phyloP scores from a whole-genome alignment of 2,888 invertebrate genomes.

The Cinara cedri region DNA sequence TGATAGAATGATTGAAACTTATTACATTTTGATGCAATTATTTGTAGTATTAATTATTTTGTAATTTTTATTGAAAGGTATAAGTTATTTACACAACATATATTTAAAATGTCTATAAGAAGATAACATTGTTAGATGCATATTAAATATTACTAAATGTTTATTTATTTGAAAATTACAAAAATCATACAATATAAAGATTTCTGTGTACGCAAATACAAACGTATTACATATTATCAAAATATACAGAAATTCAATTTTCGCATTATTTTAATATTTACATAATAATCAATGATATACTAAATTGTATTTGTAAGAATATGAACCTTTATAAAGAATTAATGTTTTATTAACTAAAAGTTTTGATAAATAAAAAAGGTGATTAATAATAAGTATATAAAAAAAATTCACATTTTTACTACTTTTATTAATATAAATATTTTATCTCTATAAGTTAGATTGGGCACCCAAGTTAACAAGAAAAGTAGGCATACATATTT shows the following conservation, averaged over 20 bases:
- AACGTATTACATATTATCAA: neutral
- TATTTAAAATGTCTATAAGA: neutral
- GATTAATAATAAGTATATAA: neutral
- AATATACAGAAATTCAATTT: neutral
- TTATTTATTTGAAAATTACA: neutral
- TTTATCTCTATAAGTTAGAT: constrained; percentile 30
- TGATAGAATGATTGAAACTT: too few species aligned
- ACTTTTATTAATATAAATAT: constrained; percentile 29
- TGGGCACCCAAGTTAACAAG: constrained; percentile 33
- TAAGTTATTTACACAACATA: neutral
- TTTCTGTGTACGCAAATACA: neutral
- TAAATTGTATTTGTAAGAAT: constrained; percentile 37
- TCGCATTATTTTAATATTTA: constrained; percentile 21
- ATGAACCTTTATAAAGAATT: neutral
- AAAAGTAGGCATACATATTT: neutral
- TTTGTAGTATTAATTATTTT: neutral
- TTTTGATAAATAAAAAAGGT: neutral
- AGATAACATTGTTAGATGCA: neutral
- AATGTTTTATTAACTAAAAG: too few species aligned
- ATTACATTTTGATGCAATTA: neutral
- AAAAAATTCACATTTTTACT: constrained; percentile 14
- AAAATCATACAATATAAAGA: neutral
- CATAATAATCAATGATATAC: neutral
- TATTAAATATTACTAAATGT: neutral
- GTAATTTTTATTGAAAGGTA: neutral